Evolutionary conservation across 2,888 invertebrate genomes (phyloP), one percentile per base, ranked within the genome.

Genomic region (Troilus luridus): DNA sequence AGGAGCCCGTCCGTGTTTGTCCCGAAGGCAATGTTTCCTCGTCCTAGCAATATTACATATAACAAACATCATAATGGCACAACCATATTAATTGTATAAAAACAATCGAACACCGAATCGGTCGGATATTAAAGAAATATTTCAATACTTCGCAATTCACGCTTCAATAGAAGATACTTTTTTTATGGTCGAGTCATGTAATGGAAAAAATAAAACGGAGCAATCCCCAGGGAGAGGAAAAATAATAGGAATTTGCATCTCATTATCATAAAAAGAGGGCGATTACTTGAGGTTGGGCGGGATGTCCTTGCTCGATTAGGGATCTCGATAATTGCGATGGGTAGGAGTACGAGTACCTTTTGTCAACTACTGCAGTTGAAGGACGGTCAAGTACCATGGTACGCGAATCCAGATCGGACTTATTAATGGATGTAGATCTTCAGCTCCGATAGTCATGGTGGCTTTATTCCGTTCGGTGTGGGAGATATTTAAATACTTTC

Each of bases 191-290:
- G 11, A 64, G 11, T 77, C 41, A 41, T 77, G 41, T 77, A 77
- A 77, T 77, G n/a, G n/a, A n/a, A 77, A 8, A 77, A 77, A 77
- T 41, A 77, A 77, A 77, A 24, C 24, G 17, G 17, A 77, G 24
- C 72, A 17, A 77, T 77, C 72, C 72, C 72, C 41, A 27, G 72
- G 72, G 17, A 41, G 27, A 77, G 41, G 72, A 77, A 77, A 88
- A 88, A 88, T 27, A 88, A 88, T 59, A 88, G 24, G 64, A 89
- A 89, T 89, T 89, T 54, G 89, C 89, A 89, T 89, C 67, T 89
- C 0, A 24, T 89, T 89, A 89, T 89, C 89, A 89, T 89, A 89
- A 89, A 77, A 89, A 24, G 62, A 89, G 89, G 67, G 89, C n/a
- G 64, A 89, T 89, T 89, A 89, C 64, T 67, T 67, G 41, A 67